Percentiles rank a stretch among this genome's conserved stretches.
Conservation (phyloP, 2,113 vertebrate genomes). For the Eulemur macaco region DNA sequence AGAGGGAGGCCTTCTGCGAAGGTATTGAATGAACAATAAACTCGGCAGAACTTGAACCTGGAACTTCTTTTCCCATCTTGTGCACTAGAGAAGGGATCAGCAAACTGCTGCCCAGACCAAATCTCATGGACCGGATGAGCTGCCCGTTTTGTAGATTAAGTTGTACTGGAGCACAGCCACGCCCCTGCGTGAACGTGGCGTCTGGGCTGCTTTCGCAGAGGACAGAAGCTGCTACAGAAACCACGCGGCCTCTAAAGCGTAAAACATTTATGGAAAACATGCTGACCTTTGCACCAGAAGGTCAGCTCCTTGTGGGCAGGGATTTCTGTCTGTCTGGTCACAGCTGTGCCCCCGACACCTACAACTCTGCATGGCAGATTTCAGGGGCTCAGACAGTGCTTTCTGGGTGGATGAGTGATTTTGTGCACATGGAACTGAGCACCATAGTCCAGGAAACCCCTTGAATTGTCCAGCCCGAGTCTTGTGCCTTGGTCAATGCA, state of each 20-base stretch:
- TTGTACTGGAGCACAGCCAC: rapidly evolving
- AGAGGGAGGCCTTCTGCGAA: background rate
- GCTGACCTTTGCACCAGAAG: rapidly evolving
- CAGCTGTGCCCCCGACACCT: background rate
- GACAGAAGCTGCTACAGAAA: rapidly evolving
- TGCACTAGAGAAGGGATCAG: no score
- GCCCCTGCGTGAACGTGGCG: rapidly evolving
- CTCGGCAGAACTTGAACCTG: background rate
- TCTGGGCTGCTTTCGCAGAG: background rate
- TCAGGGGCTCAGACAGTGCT: background rate
- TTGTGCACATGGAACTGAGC: no score
- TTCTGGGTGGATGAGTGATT: background rate
- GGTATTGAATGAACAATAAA: no score
- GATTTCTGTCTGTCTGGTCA: background rate
- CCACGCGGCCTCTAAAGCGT: background rate
- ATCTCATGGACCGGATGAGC: rapidly evolving
- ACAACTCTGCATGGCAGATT: rapidly evolving
- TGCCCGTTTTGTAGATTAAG: rapidly evolving
- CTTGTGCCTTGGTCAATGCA: background rate
- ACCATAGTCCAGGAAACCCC: background rate
- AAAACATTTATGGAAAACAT: background rate
- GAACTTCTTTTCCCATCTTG: background rate
- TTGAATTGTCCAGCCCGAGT: no score
- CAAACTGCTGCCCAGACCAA: background rate
- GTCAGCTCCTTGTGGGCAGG: background rate